phyloP scores from a whole-genome alignment of 2,888 invertebrate species.

The Mimachlamys varia region DNA sequence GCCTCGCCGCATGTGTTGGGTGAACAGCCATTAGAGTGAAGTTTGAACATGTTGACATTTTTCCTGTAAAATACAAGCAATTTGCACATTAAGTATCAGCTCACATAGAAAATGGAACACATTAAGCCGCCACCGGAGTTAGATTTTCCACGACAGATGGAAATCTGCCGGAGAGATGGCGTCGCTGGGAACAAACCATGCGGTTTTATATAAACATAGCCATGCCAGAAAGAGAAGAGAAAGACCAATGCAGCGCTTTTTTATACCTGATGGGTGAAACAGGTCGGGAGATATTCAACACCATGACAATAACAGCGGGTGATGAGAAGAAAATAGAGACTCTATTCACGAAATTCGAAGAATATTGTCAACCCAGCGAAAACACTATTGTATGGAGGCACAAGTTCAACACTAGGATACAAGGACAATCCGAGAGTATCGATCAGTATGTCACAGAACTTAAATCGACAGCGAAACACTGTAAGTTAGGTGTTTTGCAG shows the following conservation, averaged over 20 bases:
- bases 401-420: conserved; percentile 44
- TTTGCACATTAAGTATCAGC: too few species aligned
- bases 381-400: conserved; percentile 43
- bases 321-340: conserved; percentile 40
- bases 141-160: conserved; percentile 38
- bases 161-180: conserved; percentile 44
- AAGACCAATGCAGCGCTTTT: conserved; percentile 42
- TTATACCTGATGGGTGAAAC: conserved; percentile 39
- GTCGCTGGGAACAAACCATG: conserved; percentile 44
- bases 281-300: conserved; percentile 35
- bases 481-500: too few species aligned
- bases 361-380: conserved; percentile 39
- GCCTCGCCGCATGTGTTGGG: too few species aligned
- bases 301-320: not conserved
- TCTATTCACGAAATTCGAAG: conserved; percentile 41
- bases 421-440: too few species aligned
- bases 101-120: conserved; percentile 38
- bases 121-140: conserved; percentile 41
- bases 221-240: conserved; percentile 36
- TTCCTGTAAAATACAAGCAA: too few species aligned
- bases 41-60: too few species aligned
- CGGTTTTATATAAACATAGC: conserved; percentile 39
- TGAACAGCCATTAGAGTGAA: too few species aligned
- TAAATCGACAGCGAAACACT: too few species aligned
- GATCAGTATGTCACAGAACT: too few species aligned